Conservation (phyloP, 37 sponge, comb jelly and placozoan species). For the Bolinopsis microptera region DNA sequence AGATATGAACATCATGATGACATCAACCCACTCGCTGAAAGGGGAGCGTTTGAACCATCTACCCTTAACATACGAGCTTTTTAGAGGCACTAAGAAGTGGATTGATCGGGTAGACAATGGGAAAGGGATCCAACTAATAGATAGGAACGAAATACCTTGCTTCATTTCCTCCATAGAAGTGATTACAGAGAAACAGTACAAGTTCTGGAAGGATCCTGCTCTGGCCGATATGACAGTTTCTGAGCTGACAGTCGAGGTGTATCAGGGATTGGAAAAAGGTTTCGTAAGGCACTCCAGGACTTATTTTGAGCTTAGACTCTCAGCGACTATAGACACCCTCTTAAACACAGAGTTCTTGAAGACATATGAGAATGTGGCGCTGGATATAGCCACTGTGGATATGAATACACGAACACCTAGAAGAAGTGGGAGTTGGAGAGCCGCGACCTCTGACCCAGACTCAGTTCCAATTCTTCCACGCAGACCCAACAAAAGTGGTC, state of each 20-base stretch:
- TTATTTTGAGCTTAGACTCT: not conserved
- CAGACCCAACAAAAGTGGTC: not conserved
- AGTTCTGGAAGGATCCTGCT: constrained; percentile 8
- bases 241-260: not conserved
- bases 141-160: not conserved
- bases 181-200: not conserved
- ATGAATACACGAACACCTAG: not conserved
- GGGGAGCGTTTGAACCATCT: not conserved
- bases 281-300: not conserved
- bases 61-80: constrained; percentile 6
- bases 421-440: not conserved
- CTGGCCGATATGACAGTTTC: not conserved
- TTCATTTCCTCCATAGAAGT: constrained; percentile 8
- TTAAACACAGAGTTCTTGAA: not conserved
- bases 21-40: constrained; percentile 11
- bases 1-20: constrained; percentile 35
- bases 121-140: not conserved
- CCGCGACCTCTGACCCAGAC: not conserved
- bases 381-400: not conserved
- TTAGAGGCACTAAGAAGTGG: not conserved
- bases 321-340: not conserved
- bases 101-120: not conserved
- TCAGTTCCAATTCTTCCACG: not conserved
- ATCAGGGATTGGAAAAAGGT: not conserved
- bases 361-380: not conserved